A percentile compares a stretch with the other conserved stretches of the same genome.
Evolutionary conservation across 2,888 invertebrate species (phyloP).

Genomic region (Sinohyriopsis cumingii): DNA sequence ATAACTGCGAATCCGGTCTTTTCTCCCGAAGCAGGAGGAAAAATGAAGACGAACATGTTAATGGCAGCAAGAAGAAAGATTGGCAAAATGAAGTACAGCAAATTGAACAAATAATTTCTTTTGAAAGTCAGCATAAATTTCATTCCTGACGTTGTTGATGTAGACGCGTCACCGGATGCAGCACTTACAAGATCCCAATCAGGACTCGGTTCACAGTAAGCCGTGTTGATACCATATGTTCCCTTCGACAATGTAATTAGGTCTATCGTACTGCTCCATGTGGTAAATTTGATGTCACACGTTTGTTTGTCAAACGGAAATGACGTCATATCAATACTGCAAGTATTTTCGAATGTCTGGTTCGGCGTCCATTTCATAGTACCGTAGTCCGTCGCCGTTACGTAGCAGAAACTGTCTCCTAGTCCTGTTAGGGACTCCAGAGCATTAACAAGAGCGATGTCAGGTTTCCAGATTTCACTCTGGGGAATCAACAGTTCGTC

Average conservation of each 20-base stretch:
- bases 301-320: slow-evolving; percentile 35
- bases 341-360: slow-evolving; percentile 37
- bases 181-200: slow-evolving; percentile 37
- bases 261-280: slow-evolving; percentile 33
- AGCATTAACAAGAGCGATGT: slow-evolving; percentile 36
- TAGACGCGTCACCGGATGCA: slow-evolving; percentile 20
- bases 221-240: slow-evolving; percentile 19
- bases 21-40: slow-evolving; percentile 37
- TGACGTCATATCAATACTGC: slow-evolving; percentile 32
- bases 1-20: slow-evolving; percentile 35
- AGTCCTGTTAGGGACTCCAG: slow-evolving; percentile 30
- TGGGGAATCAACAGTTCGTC: slow-evolving; percentile 29
- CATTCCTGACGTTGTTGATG: slow-evolving; percentile 23
- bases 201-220: slow-evolving; percentile 29
- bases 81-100: slow-evolving; percentile 34
- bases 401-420: slow-evolving; percentile 29
- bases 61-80: slow-evolving; percentile 26
- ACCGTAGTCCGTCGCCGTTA: slow-evolving; percentile 19
- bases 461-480: slow-evolving; percentile 44
- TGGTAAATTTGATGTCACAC: slow-evolving; percentile 32
- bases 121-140: slow-evolving; percentile 23
- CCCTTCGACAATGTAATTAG: slow-evolving; percentile 26
- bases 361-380: slow-evolving; percentile 31
- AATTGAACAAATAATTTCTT: slow-evolving; percentile 29
- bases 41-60: slow-evolving; percentile 28